A percentile compares a stretch with the other conserved stretches of the same genome.
Conservation (phyloP, 1,140 invertebrate species). For the Drosophila sturtevanti region DNA sequence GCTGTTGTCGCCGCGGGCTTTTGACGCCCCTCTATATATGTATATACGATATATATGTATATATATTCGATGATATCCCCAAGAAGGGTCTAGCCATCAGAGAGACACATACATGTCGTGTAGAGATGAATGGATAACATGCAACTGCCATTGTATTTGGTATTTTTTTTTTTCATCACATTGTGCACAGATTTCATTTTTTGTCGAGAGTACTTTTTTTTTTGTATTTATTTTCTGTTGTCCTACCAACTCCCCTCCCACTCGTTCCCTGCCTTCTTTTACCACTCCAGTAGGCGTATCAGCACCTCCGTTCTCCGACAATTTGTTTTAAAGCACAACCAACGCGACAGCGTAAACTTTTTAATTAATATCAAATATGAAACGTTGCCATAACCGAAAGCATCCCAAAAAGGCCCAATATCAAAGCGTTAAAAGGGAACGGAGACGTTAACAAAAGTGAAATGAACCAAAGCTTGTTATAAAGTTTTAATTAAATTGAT, state of each 20-base stretch:
- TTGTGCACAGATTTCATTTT: constrained; percentile 41
- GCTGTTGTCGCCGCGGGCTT: constrained; percentile 51
- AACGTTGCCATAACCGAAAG: constrained; percentile 58
- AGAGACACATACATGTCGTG: constrained; percentile 10
- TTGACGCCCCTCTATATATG: constrained; percentile 15
- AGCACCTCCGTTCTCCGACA: constrained; percentile 47
- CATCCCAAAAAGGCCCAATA: constrained; percentile 30
- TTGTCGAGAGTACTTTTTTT: constrained; percentile 23
- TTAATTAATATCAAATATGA: constrained; percentile 82
- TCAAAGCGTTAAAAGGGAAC: constrained; percentile 17
- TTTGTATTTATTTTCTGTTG: constrained; percentile 1
- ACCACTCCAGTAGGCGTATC: no score
- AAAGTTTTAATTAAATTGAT: constrained; percentile 80
- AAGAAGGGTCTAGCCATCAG: not conserved
- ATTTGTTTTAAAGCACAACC: constrained; percentile 65
- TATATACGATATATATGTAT: no score
- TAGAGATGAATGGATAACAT: constrained; percentile 63
- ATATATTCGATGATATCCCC: not conserved
- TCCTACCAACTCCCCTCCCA: not conserved
- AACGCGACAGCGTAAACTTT: constrained; percentile 70
- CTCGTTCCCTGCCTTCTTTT: constrained; percentile 33
- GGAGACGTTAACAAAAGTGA: constrained; percentile 61
- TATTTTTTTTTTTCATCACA: constrained; percentile 56
- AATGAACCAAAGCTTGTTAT: constrained; percentile 75
- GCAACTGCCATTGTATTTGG: constrained; percentile 63